Evolutionary conservation across 2,113 vertebrate species (phyloP).

Genomic region (Leptobrachium ailaonicum): DNA sequence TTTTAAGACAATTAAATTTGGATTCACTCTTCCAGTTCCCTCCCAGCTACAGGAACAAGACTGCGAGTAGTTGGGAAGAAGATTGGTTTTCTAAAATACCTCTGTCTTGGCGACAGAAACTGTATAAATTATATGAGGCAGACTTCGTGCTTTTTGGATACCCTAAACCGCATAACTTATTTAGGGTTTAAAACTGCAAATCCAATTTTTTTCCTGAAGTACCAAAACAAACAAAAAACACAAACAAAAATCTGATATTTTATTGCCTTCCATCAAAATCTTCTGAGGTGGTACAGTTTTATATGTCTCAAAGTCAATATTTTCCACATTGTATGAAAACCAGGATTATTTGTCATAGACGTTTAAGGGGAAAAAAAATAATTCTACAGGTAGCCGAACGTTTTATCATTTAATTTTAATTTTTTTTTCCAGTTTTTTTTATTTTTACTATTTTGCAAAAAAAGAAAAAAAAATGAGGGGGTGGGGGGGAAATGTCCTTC

Average conservation of each 20-base stretch:
- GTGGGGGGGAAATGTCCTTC: neutral
- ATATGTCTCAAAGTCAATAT: slow-evolving; percentile 8
- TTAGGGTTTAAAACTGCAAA: slow-evolving; percentile 74
- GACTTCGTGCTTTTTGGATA: slow-evolving; percentile 96
- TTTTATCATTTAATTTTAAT: slow-evolving; percentile 15
- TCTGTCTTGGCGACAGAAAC: slow-evolving; percentile 75
- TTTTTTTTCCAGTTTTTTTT: neutral
- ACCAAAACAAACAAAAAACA: slow-evolving; percentile 51
- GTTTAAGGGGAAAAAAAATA: neutral
- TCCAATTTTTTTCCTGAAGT: slow-evolving; percentile 53
- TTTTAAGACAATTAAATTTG: slow-evolving; percentile 84
- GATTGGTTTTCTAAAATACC: slow-evolving; percentile 90
- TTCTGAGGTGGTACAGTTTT: slow-evolving; percentile 9
- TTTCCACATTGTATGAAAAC: neutral
- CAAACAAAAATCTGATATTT: neutral
- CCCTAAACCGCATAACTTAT: slow-evolving; percentile 83
- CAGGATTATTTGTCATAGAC: neutral
- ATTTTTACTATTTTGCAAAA: neutral
- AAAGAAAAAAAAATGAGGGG: neutral
- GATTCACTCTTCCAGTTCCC: slow-evolving; percentile 89
- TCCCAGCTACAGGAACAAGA: slow-evolving; percentile 81
- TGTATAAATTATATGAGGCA: slow-evolving; percentile 91
- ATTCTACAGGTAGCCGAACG: neutral
- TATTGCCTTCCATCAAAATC: slow-evolving; percentile 25
- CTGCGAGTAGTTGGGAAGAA: slow-evolving; percentile 87